These are phyloP conservation scores for Mormoops blainvillei DNA, from an alignment of 2,113 vertebrate genomes.

Conservation along the genomic window DNA sequence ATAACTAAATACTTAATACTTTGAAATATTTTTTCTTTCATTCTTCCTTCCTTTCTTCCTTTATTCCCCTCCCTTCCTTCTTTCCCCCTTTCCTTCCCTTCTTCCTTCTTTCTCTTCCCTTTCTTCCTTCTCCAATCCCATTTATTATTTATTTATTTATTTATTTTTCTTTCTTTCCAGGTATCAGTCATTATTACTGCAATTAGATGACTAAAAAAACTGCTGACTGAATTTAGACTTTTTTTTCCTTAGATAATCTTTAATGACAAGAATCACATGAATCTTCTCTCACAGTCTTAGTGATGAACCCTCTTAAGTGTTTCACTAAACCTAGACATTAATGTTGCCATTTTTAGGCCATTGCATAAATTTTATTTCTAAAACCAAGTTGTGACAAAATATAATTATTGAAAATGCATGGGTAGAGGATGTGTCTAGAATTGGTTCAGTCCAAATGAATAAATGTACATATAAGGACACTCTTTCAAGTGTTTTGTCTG, in stretches of 20 bases:
- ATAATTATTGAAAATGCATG: not conserved
- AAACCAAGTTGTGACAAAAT: slow-evolving; percentile 1
- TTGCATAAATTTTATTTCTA: not conserved
- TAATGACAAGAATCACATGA: not conserved
- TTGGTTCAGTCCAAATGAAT: not conserved
- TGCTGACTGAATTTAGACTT: not conserved
- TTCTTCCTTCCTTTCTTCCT: not conserved
- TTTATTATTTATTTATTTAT: not conserved
- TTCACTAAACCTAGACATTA: not conserved
- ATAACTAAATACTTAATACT: not conserved
- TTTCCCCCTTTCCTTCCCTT: accelerated
- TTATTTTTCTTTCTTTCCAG: not conserved
- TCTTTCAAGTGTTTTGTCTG: not conserved
- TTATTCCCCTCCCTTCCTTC: not conserved
- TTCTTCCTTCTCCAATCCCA: not conserved
- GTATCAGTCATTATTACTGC: not conserved
- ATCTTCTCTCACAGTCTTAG: not conserved
- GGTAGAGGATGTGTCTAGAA: not conserved
- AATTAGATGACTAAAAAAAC: not conserved
- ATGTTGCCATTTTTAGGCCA: not conserved
- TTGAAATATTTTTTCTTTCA: not conserved
- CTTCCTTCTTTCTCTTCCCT: not conserved
- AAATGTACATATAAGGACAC: not conserved
- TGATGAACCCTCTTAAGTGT: not conserved
- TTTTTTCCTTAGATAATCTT: not conserved